phyloP scores from a whole-genome alignment of 2,888 invertebrate species.

The Achlya flavicornis region DNA sequence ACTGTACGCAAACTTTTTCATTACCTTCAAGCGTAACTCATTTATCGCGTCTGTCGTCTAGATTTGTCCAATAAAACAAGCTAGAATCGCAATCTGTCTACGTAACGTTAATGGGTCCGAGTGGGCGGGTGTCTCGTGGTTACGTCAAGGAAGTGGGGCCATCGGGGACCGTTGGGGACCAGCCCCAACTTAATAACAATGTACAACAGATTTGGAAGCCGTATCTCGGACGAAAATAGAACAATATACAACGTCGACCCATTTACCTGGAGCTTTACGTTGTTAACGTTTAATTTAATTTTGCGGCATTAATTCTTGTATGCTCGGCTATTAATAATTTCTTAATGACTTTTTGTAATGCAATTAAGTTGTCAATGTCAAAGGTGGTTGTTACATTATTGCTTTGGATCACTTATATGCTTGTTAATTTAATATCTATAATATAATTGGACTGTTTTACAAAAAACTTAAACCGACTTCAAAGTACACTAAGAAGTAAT shows the following conservation, averaged over 20 bases:
- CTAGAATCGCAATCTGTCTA: background rate
- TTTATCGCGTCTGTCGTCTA: constrained; percentile 4
- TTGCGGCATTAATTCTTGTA: background rate
- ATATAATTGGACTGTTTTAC: no score
- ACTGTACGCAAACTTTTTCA: background rate
- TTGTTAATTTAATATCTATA: background rate
- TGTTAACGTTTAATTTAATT: background rate
- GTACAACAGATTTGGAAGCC: constrained; percentile 7
- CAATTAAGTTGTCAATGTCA: background rate
- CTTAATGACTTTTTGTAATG: background rate
- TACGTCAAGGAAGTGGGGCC: background rate
- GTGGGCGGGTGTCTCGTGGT: background rate
- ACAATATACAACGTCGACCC: constrained; percentile 22
- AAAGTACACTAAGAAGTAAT: no score
- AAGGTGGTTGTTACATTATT: background rate
- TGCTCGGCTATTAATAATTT: constrained; percentile 3
- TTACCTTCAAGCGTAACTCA: background rate
- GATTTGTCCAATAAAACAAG: constrained; percentile 3
- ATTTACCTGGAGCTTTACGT: constrained; percentile 19
- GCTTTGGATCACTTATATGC: background rate
- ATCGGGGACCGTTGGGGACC: background rate
- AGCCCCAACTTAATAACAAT: background rate
- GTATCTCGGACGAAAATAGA: constrained; percentile 28
- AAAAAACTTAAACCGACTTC: no score
- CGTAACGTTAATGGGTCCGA: constrained; percentile 5